These are phyloP conservation scores for Helleia helle DNA, from an alignment of 2,888 invertebrate genomes.

Conservation along the genomic window DNA sequence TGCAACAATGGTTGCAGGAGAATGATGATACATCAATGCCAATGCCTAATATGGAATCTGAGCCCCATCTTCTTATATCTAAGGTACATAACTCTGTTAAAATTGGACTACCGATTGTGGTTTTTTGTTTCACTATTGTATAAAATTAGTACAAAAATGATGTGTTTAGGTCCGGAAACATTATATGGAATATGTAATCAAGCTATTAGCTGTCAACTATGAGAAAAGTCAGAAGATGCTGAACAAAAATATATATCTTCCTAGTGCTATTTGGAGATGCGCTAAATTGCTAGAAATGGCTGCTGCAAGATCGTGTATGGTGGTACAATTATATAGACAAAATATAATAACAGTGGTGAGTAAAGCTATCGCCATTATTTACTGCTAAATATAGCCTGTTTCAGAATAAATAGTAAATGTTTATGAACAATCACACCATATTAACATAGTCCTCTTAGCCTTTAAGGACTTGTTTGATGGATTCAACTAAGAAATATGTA, in stretches of 20 bases:
- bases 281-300: constrained; percentile 56
- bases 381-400: too few species aligned
- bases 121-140: not conserved
- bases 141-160: constrained; percentile 5
- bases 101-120: too few species aligned
- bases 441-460: too few species aligned
- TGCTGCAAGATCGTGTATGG: constrained; percentile 60
- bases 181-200: constrained; percentile 59
- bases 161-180: constrained; percentile 55
- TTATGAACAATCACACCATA: too few species aligned
- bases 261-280: constrained; percentile 64
- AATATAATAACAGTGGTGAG: constrained; percentile 48
- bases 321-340: constrained; percentile 54
- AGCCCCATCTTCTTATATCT: constrained; percentile 60
- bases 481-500: too few species aligned
- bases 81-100: too few species aligned
- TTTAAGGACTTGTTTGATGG: too few species aligned
- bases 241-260: constrained; percentile 55
- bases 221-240: constrained; percentile 50
- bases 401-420: too few species aligned
- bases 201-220: constrained; percentile 53
- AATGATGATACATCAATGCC: constrained; percentile 46
- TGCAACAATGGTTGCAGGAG: constrained; percentile 43
- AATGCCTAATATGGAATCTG: constrained; percentile 46
- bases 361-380: too few species aligned